Conservation (phyloP, 2,888 invertebrate genomes). For the Parochlus steinenii region DNA sequence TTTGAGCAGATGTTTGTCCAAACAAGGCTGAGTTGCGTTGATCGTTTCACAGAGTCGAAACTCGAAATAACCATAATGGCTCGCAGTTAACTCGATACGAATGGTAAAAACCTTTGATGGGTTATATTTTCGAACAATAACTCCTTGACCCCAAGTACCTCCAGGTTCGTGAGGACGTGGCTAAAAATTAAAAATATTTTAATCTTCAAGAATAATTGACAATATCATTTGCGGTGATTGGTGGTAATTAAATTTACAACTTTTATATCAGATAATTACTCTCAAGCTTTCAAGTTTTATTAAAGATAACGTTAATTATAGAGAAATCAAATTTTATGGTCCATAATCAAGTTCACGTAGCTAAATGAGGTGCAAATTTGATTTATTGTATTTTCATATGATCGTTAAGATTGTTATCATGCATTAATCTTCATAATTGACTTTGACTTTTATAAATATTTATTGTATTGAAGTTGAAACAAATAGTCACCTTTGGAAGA, state of each 20-base stretch:
- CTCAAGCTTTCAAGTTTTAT: too few species aligned
- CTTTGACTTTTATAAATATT: neutral
- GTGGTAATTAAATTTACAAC: constrained; percentile 6
- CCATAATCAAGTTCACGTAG: too few species aligned
- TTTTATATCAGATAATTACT: neutral
- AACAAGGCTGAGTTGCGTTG: constrained; percentile 55
- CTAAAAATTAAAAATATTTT: too few species aligned
- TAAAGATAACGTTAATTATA: too few species aligned
- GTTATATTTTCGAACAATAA: constrained; percentile 63
- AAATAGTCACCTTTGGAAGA: too few species aligned
- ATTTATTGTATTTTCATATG: too few species aligned
- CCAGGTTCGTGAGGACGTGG: constrained; percentile 71
- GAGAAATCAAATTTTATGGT: too few species aligned
- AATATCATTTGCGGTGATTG: constrained; percentile 13
- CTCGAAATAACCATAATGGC: constrained; percentile 73
- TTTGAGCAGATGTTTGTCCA: constrained; percentile 52
- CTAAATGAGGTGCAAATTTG: too few species aligned
- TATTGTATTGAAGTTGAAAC: constrained; percentile 15
- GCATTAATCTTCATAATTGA: too few species aligned
- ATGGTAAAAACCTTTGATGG: constrained; percentile 49
- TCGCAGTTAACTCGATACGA: constrained; percentile 72
- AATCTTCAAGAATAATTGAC: too few species aligned
- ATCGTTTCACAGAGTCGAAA: constrained; percentile 65
- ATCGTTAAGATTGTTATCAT: too few species aligned
- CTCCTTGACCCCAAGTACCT: constrained; percentile 65